Evolutionary conservation across 2,888 invertebrate genomes (phyloP).

Genomic region (Dasysyrphus albostriatus): DNA sequence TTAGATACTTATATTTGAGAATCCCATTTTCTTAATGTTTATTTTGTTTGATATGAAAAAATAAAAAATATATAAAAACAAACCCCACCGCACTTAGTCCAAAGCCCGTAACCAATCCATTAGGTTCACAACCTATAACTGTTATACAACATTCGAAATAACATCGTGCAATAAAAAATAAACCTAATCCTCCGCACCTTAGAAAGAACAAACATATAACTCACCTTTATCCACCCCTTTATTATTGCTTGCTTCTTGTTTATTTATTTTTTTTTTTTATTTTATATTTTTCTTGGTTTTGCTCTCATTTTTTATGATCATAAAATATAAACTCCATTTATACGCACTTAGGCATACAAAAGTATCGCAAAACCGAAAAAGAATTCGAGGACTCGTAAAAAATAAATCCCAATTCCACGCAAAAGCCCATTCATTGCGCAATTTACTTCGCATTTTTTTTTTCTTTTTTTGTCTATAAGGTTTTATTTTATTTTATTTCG

Average conservation of each 20-base stretch:
- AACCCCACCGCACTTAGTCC: constrained; percentile 3
- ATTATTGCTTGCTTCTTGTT: background rate
- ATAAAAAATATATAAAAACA: background rate
- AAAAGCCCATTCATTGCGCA: constrained; percentile 59
- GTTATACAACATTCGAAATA: constrained; percentile 6
- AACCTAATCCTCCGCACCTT: constrained; percentile 61
- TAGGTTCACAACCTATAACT: constrained; percentile 19
- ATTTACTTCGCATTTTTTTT: constrained; percentile 33
- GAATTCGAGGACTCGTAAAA: constrained; percentile 52
- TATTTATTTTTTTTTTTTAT: too few relatives aligned
- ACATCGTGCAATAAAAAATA: constrained; percentile 63
- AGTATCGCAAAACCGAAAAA: constrained; percentile 22
- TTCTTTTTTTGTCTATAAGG: background rate
- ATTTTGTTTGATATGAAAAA: constrained; percentile 30
- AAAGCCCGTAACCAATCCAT: constrained; percentile 37
- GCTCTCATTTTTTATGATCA: constrained; percentile 34
- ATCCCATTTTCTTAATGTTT: constrained; percentile 42
- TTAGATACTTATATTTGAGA: constrained; percentile 10
- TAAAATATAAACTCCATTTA: constrained; percentile 74
- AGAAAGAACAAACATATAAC: constrained; percentile 52
- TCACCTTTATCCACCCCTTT: constrained; percentile 59
- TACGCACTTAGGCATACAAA: constrained; percentile 72
- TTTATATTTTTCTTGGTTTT: background rate
- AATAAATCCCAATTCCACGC: constrained; percentile 69
- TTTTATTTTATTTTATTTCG: constrained; percentile 13